phyloP scores from a whole-genome alignment of 35 echinoderm and acorn worm genomes.

The Lytechinus pictus region DNA sequence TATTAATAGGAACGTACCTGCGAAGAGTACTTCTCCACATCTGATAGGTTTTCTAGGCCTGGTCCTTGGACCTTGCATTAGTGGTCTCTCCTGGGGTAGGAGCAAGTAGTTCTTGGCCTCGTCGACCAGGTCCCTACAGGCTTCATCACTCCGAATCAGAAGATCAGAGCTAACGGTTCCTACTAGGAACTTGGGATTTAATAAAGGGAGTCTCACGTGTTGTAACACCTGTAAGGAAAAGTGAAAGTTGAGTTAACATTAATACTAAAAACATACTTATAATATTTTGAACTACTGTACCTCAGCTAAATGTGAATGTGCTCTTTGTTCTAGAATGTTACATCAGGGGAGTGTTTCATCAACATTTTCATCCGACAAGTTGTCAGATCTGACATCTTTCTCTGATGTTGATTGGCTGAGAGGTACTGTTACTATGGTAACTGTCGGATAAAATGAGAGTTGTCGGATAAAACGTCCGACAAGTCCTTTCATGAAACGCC shows the following conservation, averaged over 20 bases:
- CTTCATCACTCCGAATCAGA: slow-evolving; percentile 93
- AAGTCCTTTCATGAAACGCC: too few relatives aligned
- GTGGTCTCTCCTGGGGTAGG: slow-evolving; percentile 92
- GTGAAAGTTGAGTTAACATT: background rate
- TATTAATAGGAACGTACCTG: slow-evolving; percentile 60
- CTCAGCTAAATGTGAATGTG: too few relatives aligned
- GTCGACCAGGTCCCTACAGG: slow-evolving; percentile 95
- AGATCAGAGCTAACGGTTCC: slow-evolving; percentile 96
- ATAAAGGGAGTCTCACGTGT: slow-evolving; percentile 86
- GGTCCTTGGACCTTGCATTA: slow-evolving; percentile 96
- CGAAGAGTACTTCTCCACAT: slow-evolving; percentile 98
- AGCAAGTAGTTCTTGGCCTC: slow-evolving; percentile 99
- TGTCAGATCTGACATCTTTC: too few relatives aligned
- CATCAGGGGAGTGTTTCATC: too few relatives aligned
- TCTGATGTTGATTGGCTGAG: too few relatives aligned
- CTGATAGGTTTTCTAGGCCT: slow-evolving; percentile 93
- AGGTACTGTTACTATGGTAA: too few relatives aligned
- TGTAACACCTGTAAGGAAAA: slow-evolving; percentile 68
- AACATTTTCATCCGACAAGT: too few relatives aligned
- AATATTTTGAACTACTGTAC: too few relatives aligned
- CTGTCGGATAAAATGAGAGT: too few relatives aligned
- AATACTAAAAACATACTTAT: too few relatives aligned
- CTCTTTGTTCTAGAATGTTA: too few relatives aligned
- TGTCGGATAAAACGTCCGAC: too few relatives aligned
- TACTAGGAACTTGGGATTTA: slow-evolving; percentile 95